A percentile compares a stretch with the other conserved stretches of the same genome.
These are phyloP conservation scores for Corythoichthys haematopterus DNA, from an alignment of 2,113 vertebrate species.

Conservation along the genomic window DNA sequence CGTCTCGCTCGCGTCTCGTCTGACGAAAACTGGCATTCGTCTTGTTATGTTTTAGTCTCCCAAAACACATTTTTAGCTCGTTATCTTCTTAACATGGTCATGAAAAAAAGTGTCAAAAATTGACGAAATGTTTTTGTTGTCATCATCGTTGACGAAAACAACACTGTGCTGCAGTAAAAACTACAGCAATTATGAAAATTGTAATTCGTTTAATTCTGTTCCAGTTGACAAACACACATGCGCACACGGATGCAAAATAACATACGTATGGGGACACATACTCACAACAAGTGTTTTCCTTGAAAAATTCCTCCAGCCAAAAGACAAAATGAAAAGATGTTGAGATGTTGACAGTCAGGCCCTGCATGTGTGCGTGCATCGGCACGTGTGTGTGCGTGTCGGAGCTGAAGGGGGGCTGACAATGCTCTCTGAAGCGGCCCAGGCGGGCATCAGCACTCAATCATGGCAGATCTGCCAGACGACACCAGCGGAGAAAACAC, in stretches of 20 bases:
- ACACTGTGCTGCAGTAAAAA: no score
- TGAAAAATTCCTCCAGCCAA: constrained; percentile 48
- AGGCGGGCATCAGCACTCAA: constrained; percentile 69
- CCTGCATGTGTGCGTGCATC: constrained; percentile 9
- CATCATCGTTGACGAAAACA: no score
- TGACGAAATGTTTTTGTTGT: no score
- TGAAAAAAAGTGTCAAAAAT: no score
- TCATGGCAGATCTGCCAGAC: constrained; percentile 71
- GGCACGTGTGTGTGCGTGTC: constrained; percentile 20
- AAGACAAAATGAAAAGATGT: constrained; percentile 43
- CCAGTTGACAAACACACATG: constrained; percentile 39
- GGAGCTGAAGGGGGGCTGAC: constrained; percentile 30
- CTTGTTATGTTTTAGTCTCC: no score
- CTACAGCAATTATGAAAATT: constrained; percentile 61
- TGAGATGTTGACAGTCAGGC: constrained; percentile 54
- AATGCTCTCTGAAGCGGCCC: constrained; percentile 63
- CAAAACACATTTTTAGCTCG: no score
- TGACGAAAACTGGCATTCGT: no score
- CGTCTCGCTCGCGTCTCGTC: no score
- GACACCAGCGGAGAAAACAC: constrained; percentile 74
- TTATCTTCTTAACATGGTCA: no score
- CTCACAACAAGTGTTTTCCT: constrained; percentile 32
- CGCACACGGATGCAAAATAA: not conserved
- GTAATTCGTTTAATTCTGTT: constrained; percentile 63
- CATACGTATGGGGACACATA: constrained; percentile 3